A percentile compares a stretch with the other conserved stretches of the same genome.
Evolutionary conservation across 2,888 invertebrate species (phyloP).

Genomic region (Caenorhabditis imperialis): DNA sequence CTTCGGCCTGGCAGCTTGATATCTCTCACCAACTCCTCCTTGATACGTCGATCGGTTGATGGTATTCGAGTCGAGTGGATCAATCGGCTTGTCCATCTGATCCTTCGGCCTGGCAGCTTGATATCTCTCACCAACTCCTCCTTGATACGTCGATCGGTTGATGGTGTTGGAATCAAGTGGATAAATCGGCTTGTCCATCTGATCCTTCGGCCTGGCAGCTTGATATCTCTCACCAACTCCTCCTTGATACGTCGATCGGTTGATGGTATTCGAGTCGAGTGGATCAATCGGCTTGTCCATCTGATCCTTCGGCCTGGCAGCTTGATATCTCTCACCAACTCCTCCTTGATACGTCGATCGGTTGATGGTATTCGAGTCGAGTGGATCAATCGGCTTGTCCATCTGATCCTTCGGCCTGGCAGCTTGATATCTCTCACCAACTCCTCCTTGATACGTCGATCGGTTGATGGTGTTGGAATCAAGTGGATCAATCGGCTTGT

Average conservation of each 20-base stretch:
- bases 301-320: constrained; percentile 14
- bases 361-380: constrained; percentile 19
- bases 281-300: constrained; percentile 10
- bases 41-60: constrained; percentile 24
- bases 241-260: constrained; percentile 16
- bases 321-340: constrained; percentile 10
- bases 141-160: constrained; percentile 17
- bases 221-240: constrained; percentile 10
- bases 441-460: constrained; percentile 21
- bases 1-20: constrained; percentile 11
- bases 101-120: constrained; percentile 9
- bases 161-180: constrained; percentile 6
- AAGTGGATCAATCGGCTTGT: constrained; percentile 9
- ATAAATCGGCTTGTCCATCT: constrained; percentile 6
- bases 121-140: constrained; percentile 13
- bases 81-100: constrained; percentile 8
- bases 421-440: constrained; percentile 13
- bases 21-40: constrained; percentile 16
- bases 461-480: constrained; percentile 24
- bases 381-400: constrained; percentile 11
- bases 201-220: constrained; percentile 12
- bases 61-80: constrained; percentile 9
- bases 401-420: constrained; percentile 15
- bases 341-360: constrained; percentile 25
- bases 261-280: constrained; percentile 13